Evolutionary conservation across 2,888 invertebrate genomes (phyloP).

Genomic region (Chloroclysta siterata): DNA sequence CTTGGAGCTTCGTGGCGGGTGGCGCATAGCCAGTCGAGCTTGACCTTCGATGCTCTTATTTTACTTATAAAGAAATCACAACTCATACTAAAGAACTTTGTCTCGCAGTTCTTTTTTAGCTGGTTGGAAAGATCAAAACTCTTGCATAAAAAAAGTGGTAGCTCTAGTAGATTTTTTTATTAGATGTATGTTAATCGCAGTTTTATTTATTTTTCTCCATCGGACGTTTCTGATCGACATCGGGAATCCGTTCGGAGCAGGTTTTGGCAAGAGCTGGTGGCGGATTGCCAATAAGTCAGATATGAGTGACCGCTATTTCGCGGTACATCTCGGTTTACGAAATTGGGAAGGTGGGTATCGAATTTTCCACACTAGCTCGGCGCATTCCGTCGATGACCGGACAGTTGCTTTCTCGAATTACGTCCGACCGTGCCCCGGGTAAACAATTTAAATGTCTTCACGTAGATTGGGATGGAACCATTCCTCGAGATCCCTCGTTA

Average conservation of each 20-base stretch:
- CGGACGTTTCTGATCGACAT: slow-evolving; percentile 31
- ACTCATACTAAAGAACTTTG: slow-evolving; percentile 35
- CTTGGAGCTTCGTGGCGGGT: slow-evolving; percentile 53
- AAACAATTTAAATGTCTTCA: slow-evolving; percentile 72
- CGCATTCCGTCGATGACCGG: slow-evolving; percentile 60
- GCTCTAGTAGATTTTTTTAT: slow-evolving; percentile 53
- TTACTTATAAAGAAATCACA: slow-evolving; percentile 39
- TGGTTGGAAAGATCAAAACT: slow-evolving; percentile 34
- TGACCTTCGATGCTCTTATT: slow-evolving; percentile 62
- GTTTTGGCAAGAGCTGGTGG: slow-evolving; percentile 46
- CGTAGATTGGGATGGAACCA: slow-evolving; percentile 56
- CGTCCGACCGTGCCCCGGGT: slow-evolving; percentile 56
- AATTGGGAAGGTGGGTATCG: slow-evolving; percentile 39
- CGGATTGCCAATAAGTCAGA: slow-evolving; percentile 45
- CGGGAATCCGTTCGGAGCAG: slow-evolving; percentile 33
- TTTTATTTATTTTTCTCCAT: slow-evolving; percentile 24
- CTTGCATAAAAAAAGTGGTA: slow-evolving; percentile 55
- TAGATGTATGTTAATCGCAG: slow-evolving; percentile 43
- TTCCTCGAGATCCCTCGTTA: slow-evolving; percentile 62
- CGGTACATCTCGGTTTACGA: slow-evolving; percentile 40
- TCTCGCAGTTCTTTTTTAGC: slow-evolving; percentile 46
- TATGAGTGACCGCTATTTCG: slow-evolving; percentile 36
- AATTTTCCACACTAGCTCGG: slow-evolving; percentile 53
- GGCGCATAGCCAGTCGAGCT: slow-evolving; percentile 52
- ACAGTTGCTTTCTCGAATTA: slow-evolving; percentile 65